phyloP scores from a whole-genome alignment of 2,113 vertebrate genomes.

The Colius striatus region DNA sequence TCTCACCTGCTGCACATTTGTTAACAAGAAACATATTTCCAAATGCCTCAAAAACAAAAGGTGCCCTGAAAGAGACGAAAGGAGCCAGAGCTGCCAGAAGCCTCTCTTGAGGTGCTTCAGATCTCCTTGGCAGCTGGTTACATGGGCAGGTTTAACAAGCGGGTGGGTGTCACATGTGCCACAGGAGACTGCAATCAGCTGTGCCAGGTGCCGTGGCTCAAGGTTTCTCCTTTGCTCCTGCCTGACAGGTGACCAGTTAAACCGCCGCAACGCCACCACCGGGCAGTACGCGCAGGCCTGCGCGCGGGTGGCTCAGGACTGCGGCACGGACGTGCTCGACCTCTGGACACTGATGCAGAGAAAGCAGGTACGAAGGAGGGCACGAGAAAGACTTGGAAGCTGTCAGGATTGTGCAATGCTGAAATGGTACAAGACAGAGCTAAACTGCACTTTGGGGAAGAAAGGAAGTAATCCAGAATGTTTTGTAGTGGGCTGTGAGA shows the following conservation, averaged over 20 bases:
- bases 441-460: not conserved
- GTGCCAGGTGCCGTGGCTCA: rapidly evolving
- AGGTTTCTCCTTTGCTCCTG: not conserved
- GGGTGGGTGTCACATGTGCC: rapidly evolving
- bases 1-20: not conserved
- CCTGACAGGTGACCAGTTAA: constrained; percentile 80
- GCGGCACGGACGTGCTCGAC: constrained; percentile 83
- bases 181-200: not conserved
- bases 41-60: not conserved
- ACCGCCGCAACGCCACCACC: constrained; percentile 80
- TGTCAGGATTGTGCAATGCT: not conserved
- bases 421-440: not conserved
- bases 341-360: constrained; percentile 95
- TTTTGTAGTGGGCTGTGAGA: not conserved
- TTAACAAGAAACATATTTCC: not conserved
- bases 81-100: not conserved
- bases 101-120: not conserved
- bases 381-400: not conserved
- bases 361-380: constrained; percentile 76
- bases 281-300: constrained; percentile 89
- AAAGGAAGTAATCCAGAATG: not conserved
- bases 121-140: not conserved
- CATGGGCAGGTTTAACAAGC: not conserved
- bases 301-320: constrained; percentile 80
- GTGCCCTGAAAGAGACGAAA: not conserved